Evolutionary conservation across 2,797 vertebrate genomes (phyloP), one percentile per base, ranked within the genome.

Genomic region (Fistularia tabacaria): DNA sequence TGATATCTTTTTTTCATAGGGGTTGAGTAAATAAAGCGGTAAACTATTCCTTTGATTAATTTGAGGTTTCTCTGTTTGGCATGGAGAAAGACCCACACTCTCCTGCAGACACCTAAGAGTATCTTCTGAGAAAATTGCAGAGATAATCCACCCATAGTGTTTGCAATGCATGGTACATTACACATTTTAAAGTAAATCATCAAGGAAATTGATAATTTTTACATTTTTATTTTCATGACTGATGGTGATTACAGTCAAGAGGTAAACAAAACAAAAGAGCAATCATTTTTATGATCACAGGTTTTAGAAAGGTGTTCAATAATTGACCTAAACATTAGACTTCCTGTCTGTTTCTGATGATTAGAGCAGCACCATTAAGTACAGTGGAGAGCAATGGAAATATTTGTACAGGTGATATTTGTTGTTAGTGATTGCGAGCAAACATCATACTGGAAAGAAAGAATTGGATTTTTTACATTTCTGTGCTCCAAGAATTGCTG

Each of bases 201-300:
- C 12, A 47, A 55, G 49, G 48, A 50, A 5, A 58, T 3, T 6
- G 1, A 38, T 54, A 39, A 59, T 61, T 82, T 54, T 70, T 57
- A 85, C 63, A 60, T 82, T 85, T 89, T 91, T 90, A 90, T 90
- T 89, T 86, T 63, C 42, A 86, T 85, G 87, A 89, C 88, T 84
- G 81, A 83, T 79, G 81, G 64, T 81, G 81, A 85, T 83, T 83
- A 89, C 85, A 89, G 88, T 85, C 85, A 80, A 73, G 80, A 87
- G 80, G 86, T 89, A 86, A 89, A 88, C 82, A 87, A 77, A 85
- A 83, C 62, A 64, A 86, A 88, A 77, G 80, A 82, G 76, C 81
- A 86, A 72, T 79, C 82, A 81, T 87, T 81, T 55, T 67, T 79
- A 77, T 78, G 76, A 85, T 77, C 83, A 85, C 70, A 80, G 57